phyloP scores from a whole-genome alignment of 2,888 invertebrate species.

The Sepioteuthis lessoniana region DNA sequence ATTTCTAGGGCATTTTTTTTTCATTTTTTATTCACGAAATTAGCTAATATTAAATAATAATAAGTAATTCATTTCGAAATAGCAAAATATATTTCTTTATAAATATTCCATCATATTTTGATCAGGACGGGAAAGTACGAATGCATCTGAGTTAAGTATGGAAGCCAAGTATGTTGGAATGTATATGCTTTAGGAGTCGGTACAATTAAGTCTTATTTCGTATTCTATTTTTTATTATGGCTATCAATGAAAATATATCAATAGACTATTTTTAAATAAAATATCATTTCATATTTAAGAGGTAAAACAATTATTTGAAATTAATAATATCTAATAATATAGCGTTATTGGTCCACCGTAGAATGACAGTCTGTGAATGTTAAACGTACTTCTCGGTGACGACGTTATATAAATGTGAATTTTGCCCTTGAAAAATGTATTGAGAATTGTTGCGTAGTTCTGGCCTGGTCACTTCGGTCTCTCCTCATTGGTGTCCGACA shows the following conservation, averaged over 20 bases:
- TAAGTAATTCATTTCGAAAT: background rate
- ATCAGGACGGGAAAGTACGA: background rate
- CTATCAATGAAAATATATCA: background rate
- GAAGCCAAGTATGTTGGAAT: background rate
- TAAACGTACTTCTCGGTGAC: background rate
- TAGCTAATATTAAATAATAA: background rate
- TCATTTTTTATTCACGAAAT: background rate
- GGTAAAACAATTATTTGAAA: background rate
- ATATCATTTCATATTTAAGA: background rate
- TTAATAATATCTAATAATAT: background rate
- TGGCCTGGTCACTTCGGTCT: background rate
- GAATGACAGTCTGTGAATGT: background rate
- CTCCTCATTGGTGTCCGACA: background rate
- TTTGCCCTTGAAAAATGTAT: background rate
- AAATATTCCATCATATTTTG: background rate
- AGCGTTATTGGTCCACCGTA: background rate
- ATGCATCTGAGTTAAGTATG: background rate
- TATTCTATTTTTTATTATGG: background rate
- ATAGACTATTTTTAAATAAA: background rate
- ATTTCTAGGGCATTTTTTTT: background rate
- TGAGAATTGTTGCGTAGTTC: background rate
- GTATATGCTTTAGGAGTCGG: background rate
- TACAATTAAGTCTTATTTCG: background rate
- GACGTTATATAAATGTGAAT: background rate
- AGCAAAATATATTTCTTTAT: background rate